phyloP scores from a whole-genome alignment of 35 echinoderm and acorn worm genomes.

The Hemicentrotus pulcherrimus region DNA sequence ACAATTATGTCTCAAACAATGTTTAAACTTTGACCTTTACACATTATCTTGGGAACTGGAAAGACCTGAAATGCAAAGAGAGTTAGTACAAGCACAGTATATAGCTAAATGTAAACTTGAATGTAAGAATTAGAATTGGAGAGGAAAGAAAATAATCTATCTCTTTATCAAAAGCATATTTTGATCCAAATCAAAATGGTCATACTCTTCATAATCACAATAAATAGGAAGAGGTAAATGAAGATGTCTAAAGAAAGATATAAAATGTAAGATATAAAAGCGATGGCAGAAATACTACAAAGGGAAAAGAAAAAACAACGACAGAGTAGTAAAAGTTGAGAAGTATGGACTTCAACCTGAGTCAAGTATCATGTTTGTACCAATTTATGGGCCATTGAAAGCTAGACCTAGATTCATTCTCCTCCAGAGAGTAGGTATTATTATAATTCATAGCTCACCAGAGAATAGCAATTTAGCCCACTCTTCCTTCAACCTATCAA shows the following conservation, averaged over 20 bases:
- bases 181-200: no score
- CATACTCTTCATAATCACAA: no score
- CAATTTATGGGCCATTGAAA: slow-evolving; percentile 2
- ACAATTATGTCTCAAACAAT: no score
- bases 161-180: no score
- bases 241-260: background rate
- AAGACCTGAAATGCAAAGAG: no score
- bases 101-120: no score
- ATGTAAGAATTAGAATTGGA: no score
- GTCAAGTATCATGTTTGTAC: background rate
- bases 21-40: no score
- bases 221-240: background rate
- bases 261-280: background rate
- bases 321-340: background rate
- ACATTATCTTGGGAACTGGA: no score
- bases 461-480: background rate
- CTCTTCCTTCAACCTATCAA: background rate
- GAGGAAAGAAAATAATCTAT: no score
- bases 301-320: background rate
- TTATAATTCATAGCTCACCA: slow-evolving; percentile 13
- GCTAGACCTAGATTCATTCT: background rate
- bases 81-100: no score
- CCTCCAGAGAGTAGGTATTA: slow-evolving; percentile 3
- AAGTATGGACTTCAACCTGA: background rate
- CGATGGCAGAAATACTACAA: background rate